Evolutionary conservation across 2,113 vertebrate species (phyloP).

Genomic region (Hassar affinis): DNA sequence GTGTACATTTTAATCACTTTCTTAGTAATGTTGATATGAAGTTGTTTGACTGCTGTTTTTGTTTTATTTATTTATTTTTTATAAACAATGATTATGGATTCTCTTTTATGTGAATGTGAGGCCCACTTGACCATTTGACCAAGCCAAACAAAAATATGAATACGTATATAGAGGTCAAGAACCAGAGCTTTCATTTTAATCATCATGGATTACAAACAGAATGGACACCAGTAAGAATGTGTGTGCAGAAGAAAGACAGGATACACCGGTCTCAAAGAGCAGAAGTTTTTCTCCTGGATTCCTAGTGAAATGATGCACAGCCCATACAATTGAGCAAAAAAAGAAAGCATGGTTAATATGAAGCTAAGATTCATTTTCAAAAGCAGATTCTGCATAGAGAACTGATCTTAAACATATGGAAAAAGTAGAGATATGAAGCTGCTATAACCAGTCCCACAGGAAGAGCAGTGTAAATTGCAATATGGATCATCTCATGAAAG

Average conservation of each 20-base stretch:
- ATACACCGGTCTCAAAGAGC: constrained; percentile 17
- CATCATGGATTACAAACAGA: constrained; percentile 1
- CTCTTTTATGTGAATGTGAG: not conserved
- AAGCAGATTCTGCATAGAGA: not conserved
- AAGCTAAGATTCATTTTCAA: not conserved
- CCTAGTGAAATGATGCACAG: constrained; percentile 33
- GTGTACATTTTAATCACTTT: no score
- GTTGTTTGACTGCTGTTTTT: not conserved
- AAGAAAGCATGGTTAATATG: constrained; percentile 3
- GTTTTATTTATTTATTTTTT: not conserved
- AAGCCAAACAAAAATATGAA: constrained; percentile 21
- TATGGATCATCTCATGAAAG: constrained; percentile 28
- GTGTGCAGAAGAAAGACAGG: not conserved
- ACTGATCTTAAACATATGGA: not conserved
- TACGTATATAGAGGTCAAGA: not conserved
- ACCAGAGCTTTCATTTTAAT: constrained; percentile 4
- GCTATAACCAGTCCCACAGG: not conserved
- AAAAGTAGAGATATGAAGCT: not conserved
- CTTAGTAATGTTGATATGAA: not conserved
- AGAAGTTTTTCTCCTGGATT: constrained; percentile 42
- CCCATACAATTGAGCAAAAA: not conserved
- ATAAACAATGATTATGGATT: not conserved
- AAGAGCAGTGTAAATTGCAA: constrained; percentile 49
- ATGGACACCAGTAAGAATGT: not conserved
- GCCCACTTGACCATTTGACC: not conserved